A percentile compares a stretch with the other conserved stretches of the same genome.
These are phyloP conservation scores for Semicossyphus pulcher DNA, from an alignment of 2,113 vertebrate species.

Conservation along the genomic window DNA sequence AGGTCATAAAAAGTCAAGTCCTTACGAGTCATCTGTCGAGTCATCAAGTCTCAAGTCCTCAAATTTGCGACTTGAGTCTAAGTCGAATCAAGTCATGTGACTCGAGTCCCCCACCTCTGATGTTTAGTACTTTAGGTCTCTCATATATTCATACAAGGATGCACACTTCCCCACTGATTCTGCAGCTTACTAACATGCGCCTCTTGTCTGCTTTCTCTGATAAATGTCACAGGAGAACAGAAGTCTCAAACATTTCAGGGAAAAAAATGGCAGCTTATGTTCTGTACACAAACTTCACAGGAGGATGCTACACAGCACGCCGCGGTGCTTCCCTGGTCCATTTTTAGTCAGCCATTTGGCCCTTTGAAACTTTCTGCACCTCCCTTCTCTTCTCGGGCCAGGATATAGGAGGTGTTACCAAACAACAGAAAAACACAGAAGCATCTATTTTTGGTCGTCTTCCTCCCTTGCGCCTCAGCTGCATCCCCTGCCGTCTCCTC, in stretches of 20 bases:
- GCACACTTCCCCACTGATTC: too few species aligned
- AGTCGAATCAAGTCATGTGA: too few species aligned
- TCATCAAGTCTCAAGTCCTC: too few species aligned
- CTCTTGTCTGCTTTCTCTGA: too few species aligned
- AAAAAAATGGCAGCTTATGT: constrained; percentile 18
- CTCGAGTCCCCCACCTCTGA: too few species aligned
- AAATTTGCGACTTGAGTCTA: too few species aligned
- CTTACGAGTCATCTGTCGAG: too few species aligned
- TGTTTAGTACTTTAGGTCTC: too few species aligned
- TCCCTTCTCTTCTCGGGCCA: constrained; percentile 10
- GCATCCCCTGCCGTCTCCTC: constrained; percentile 51
- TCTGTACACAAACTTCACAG: constrained; percentile 40
- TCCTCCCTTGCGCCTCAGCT: constrained; percentile 46
- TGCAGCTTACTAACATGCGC: too few species aligned
- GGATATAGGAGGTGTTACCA: constrained; percentile 33
- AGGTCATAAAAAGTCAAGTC: too few species aligned
- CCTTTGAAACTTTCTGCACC: constrained; percentile 52
- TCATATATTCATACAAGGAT: too few species aligned
- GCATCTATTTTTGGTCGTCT: constrained; percentile 51
- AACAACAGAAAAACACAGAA: constrained; percentile 15
- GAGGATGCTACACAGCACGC: constrained; percentile 32
- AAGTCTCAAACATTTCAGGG: constrained; percentile 15
- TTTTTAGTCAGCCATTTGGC: constrained; percentile 61
- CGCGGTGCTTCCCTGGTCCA: constrained; percentile 42
- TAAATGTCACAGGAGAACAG: too few species aligned